A percentile compares a stretch with the other conserved stretches of the same genome.
Conservation (phyloP, 2,888 invertebrate genomes). For the Byasa hedistus region DNA sequence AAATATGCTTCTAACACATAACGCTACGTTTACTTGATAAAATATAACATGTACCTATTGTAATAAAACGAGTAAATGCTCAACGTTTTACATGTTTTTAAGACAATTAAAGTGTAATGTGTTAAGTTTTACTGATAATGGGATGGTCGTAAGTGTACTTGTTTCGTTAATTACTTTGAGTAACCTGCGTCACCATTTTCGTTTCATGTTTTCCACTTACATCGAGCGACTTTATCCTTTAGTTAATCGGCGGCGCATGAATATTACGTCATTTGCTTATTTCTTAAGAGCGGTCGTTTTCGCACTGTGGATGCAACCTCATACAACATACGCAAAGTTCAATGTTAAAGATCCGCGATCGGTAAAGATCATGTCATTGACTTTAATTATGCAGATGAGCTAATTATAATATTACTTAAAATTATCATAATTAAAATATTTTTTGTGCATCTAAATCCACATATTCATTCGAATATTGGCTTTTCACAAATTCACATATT, state of each 20-base stretch:
- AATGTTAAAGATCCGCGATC: constrained; percentile 28
- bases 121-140: constrained; percentile 5
- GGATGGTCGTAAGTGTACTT: constrained; percentile 13
- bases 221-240: constrained; percentile 27
- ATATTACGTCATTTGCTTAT: constrained; percentile 30
- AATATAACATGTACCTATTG: neutral
- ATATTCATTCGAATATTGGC: too few species aligned
- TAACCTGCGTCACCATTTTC: constrained; percentile 8
- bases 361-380: constrained; percentile 17
- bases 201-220: constrained; percentile 18
- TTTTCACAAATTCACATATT: too few species aligned
- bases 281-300: constrained; percentile 14
- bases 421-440: too few species aligned
- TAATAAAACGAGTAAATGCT: neutral
- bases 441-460: too few species aligned
- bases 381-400: constrained; percentile 13
- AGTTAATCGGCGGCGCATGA: constrained; percentile 28
- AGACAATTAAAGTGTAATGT: neutral
- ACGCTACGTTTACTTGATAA: constrained; percentile 4
- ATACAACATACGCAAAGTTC: constrained; percentile 25
- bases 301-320: constrained; percentile 20
- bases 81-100: neutral
- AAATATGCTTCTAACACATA: neutral
- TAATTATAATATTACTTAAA: neutral
- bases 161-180: constrained; percentile 13